Percentiles rank a stretch among this genome's conserved stretches.
These are phyloP conservation scores for Heliconius ismenius DNA, from an alignment of 2,888 invertebrate genomes.

Conservation along the genomic window DNA sequence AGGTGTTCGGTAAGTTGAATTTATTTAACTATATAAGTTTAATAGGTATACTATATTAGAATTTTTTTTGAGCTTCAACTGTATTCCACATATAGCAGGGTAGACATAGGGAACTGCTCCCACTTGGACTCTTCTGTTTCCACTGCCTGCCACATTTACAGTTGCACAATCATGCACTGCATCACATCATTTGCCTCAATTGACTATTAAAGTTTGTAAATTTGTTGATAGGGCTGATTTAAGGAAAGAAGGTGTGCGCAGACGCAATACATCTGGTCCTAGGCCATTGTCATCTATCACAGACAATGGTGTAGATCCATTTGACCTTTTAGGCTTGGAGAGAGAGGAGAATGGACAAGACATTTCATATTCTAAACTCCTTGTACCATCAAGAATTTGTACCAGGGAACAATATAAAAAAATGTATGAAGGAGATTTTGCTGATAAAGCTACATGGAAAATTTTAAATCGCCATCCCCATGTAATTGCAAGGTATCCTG, in stretches of 20 bases:
- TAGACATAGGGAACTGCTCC: no score
- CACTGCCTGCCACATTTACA: no score
- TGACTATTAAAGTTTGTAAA: neutral
- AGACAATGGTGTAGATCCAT: slow-evolving; percentile 92
- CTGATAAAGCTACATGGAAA: slow-evolving; percentile 73
- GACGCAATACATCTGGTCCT: slow-evolving; percentile 90
- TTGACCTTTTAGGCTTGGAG: slow-evolving; percentile 92
- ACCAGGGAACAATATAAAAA: slow-evolving; percentile 74
- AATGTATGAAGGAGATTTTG: slow-evolving; percentile 75
- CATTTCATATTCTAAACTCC: slow-evolving; percentile 92
- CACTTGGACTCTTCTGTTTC: no score
- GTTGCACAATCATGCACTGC: no score
- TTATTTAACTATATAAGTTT: neutral
- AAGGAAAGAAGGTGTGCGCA: slow-evolving; percentile 87
- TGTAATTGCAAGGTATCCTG: slow-evolving; percentile 81
- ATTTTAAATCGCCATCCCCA: slow-evolving; percentile 75
- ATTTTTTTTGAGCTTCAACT: no score
- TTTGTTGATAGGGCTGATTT: slow-evolving; percentile 76
- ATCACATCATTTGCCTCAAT: neutral
- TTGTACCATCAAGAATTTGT: slow-evolving; percentile 86
- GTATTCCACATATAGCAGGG: no score
- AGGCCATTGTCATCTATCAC: slow-evolving; percentile 91
- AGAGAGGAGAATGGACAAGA: slow-evolving; percentile 93
- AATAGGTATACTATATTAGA: neutral
- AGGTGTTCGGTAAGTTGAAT: slow-evolving; percentile 79